Percentiles rank a stretch among this genome's conserved stretches.
phyloP scores from a whole-genome alignment of 2,888 invertebrate species.

The Hypomecis punctinalis region DNA sequence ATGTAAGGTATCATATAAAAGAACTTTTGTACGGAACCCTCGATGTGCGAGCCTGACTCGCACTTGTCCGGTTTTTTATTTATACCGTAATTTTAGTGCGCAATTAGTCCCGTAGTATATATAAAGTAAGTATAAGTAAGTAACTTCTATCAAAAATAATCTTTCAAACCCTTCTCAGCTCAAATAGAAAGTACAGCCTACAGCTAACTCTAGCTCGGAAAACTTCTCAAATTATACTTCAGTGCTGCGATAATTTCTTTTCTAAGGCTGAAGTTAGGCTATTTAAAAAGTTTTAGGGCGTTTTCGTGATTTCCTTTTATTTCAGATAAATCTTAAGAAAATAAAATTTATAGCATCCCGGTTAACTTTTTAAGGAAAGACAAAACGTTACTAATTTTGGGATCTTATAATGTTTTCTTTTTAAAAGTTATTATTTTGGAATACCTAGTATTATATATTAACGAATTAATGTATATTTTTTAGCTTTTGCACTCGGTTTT shows the following conservation, averaged over 20 bases:
- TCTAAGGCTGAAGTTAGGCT: constrained; percentile 70
- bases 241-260: constrained; percentile 71
- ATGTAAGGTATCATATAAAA: no score
- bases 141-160: not conserved
- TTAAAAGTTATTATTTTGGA: no score
- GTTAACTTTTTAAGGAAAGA: constrained; percentile 51
- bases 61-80: no score
- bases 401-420: constrained; percentile 9
- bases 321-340: constrained; percentile 65
- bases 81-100: no score
- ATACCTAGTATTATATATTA: no score
- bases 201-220: constrained; percentile 39
- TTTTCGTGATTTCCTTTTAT: constrained; percentile 64
- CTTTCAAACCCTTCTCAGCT: constrained; percentile 7
- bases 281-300: constrained; percentile 62
- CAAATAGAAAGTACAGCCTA: constrained; percentile 13
- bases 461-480: no score
- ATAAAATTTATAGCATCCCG: constrained; percentile 62
- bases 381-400: constrained; percentile 23
- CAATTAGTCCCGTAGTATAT: no score
- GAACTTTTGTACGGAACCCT: no score
- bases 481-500: no score
- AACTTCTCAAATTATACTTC: constrained; percentile 72
- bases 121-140: no score
- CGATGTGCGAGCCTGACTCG: no score